phyloP scores from a whole-genome alignment of 1,140 invertebrate species.

The Zophobas atratus region DNA sequence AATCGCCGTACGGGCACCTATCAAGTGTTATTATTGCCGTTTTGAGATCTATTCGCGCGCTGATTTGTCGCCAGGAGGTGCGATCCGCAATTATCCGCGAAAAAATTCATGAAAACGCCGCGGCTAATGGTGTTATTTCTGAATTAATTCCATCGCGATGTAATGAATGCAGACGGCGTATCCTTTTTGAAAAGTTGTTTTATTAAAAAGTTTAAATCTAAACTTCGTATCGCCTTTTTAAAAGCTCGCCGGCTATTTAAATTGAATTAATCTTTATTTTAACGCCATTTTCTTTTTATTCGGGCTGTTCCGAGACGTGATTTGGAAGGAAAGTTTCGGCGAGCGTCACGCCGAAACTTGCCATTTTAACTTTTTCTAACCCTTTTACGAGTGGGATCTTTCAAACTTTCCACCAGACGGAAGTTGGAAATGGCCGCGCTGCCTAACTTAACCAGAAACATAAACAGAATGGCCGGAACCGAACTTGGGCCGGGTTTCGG shows the following conservation, averaged over 20 bases:
- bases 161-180: conserved; percentile 52
- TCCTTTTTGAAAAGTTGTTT: conserved; percentile 49
- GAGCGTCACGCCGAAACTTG: conserved; percentile 7
- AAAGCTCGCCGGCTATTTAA: conserved; percentile 51
- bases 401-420: background rate
- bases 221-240: conserved; percentile 46
- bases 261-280: conserved; percentile 57
- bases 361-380: conserved; percentile 5
- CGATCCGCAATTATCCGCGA: conserved; percentile 10
- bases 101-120: conserved; percentile 8
- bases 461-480: too few species aligned
- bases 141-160: conserved; percentile 25
- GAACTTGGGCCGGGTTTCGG: too few species aligned
- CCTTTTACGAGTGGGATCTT: background rate
- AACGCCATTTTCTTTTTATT: conserved; percentile 48
- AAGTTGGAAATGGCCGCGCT: too few species aligned
- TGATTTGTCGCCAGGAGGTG: conserved; percentile 22
- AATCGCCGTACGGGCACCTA: background rate
- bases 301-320: conserved; percentile 26
- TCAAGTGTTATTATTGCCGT: conserved; percentile 18
- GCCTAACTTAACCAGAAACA: too few species aligned
- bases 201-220: conserved; percentile 54
- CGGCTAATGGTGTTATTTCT: conserved; percentile 23
- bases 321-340: conserved; percentile 28
- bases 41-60: conserved; percentile 8